These are phyloP conservation scores for Diorhabda elongata DNA, from an alignment of 1,140 invertebrate species.

Conservation along the genomic window DNA sequence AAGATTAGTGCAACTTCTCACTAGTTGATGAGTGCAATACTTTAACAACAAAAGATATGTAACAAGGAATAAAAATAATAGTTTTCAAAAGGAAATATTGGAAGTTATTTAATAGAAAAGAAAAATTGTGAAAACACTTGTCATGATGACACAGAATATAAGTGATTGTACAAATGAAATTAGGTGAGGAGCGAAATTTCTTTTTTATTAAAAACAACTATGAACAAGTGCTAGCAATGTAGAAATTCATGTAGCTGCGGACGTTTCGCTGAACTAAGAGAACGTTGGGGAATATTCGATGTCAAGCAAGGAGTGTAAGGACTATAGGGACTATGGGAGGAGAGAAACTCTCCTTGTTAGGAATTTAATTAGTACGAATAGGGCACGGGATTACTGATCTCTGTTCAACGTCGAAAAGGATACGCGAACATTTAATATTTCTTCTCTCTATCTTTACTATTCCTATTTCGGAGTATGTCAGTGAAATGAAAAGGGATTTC, in stretches of 20 bases:
- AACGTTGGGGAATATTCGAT: conserved; percentile 1
- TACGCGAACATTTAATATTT: not conserved
- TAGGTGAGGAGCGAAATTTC: too few relatives aligned
- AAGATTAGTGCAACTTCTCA: too few relatives aligned
- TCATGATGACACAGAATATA: too few relatives aligned
- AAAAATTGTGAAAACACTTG: too few relatives aligned
- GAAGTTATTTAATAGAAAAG: too few relatives aligned
- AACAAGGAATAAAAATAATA: too few relatives aligned
- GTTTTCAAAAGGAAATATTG: too few relatives aligned
- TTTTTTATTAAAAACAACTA: too few relatives aligned
- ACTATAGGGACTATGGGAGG: not conserved
- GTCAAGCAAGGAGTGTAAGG: not conserved
- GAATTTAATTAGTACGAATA: conserved; percentile 3
- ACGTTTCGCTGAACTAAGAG: conserved; percentile 17
- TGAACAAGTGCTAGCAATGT: too few relatives aligned
- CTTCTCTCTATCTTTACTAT: not conserved
- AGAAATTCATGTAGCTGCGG: not conserved
- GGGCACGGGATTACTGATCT: not conserved
- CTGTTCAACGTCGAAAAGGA: not conserved
- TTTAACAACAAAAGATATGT: too few relatives aligned
- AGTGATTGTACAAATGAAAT: too few relatives aligned
- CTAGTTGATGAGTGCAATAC: too few relatives aligned
- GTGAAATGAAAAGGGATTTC: not conserved
- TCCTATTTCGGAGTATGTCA: not conserved
- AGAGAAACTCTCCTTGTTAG: conserved; percentile 2